Percentiles rank a stretch among this genome's conserved stretches.
Conservation (phyloP, 2,797 vertebrate genomes). For the Champsocephalus gunnari region DNA sequence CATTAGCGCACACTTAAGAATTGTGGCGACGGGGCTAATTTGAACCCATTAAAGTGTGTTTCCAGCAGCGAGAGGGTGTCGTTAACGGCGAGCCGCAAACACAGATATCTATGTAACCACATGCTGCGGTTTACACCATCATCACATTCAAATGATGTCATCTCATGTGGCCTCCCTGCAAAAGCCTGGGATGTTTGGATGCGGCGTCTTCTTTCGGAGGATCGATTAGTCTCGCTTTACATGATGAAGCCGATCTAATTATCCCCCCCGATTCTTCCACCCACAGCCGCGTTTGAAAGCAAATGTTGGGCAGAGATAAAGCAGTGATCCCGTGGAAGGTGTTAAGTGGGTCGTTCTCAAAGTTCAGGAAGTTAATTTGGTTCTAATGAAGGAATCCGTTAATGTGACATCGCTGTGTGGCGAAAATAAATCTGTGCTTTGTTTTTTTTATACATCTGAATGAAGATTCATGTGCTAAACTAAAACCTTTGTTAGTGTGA, state of each 20-base stretch:
- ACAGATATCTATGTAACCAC: conserved; percentile 49
- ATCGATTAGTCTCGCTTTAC: conserved; percentile 63
- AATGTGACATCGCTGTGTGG: conserved; percentile 36
- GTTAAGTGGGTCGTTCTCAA: conserved; percentile 65
- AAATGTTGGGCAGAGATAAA: conserved; percentile 55
- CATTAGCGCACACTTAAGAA: conserved; percentile 62
- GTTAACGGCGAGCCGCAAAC: conserved; percentile 53
- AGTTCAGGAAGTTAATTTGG: conserved; percentile 57
- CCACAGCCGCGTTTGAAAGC: conserved; percentile 25
- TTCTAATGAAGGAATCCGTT: conserved; percentile 66
- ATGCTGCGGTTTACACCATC: conserved; percentile 52
- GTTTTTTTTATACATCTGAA: conserved; percentile 8
- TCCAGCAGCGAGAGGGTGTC: conserved; percentile 57
- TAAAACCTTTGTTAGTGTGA: conserved; percentile 7
- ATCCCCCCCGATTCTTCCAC: conserved; percentile 32
- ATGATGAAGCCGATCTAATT: conserved; percentile 64
- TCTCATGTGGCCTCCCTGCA: conserved; percentile 33
- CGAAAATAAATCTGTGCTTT: background rate
- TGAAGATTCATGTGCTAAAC: conserved; percentile 10
- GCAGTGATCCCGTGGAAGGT: conserved; percentile 42
- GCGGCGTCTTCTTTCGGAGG: conserved; percentile 32
- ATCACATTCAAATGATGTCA: conserved; percentile 54
- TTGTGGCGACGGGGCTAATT: conserved; percentile 62
- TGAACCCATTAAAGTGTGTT: conserved; percentile 49
- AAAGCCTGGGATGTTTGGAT: conserved; percentile 36